These are phyloP conservation scores for Paedocypris micromegethes DNA, from an alignment of 2,797 vertebrate species.

Conservation along the genomic window DNA sequence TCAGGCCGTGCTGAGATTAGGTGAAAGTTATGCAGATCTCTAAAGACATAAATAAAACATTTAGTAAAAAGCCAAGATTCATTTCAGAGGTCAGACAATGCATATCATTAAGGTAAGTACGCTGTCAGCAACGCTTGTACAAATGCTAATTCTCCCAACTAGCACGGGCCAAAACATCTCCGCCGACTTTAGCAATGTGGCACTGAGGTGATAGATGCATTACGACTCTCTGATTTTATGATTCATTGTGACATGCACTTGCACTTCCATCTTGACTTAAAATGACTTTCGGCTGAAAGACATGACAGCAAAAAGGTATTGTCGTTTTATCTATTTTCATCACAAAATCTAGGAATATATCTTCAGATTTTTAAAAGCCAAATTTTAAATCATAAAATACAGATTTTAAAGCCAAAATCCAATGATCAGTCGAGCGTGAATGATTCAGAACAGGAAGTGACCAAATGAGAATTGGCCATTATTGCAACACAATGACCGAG, in stretches of 20 bases:
- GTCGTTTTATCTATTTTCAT: no score
- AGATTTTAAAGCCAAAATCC: no score
- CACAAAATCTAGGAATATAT: no score
- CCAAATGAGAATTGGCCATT: no score
- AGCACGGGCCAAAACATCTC: conserved; percentile 4
- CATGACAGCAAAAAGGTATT: no score
- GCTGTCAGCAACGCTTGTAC: conserved; percentile 28
- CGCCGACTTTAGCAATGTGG: background rate
- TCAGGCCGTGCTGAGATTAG: conserved; percentile 4
- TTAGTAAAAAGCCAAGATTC: conserved; percentile 44
- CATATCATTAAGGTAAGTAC: conserved; percentile 20
- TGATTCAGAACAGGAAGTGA: no score
- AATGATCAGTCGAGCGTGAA: no score
- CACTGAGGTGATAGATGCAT: conserved; percentile 1
- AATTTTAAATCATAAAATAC: no score
- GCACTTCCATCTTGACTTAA: conserved; percentile 13
- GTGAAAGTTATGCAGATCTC: conserved; percentile 27
- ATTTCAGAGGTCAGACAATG: conserved; percentile 39
- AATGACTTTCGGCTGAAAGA: no score
- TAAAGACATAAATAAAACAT: conserved; percentile 41
- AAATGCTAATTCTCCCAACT: conserved; percentile 16
- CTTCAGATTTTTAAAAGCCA: no score
- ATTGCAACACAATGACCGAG: no score
- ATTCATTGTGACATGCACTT: conserved; percentile 21
- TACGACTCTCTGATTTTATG: conserved; percentile 6